Conservation (phyloP, 2,888 invertebrate genomes). For the Geophilus truncorum region DNA sequence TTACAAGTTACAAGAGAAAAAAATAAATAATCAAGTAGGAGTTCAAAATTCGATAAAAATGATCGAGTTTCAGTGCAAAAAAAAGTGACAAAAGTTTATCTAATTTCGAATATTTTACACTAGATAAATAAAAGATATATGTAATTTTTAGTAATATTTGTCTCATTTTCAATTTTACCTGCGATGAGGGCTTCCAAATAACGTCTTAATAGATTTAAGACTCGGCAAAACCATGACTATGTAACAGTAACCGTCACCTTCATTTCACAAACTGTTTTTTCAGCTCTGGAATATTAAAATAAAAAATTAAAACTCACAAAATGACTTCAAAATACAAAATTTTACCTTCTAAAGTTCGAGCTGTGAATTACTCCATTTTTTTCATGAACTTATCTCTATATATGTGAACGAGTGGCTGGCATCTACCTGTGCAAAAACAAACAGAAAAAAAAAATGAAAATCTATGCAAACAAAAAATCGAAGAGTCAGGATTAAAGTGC, state of each 20-base stretch:
- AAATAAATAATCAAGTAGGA: neutral
- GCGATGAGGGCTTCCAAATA: conserved; percentile 2
- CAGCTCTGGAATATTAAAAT: neutral
- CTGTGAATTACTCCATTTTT: neutral
- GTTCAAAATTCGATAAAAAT: neutral
- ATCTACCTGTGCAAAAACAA: neutral
- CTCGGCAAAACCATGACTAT: neutral
- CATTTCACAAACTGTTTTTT: neutral
- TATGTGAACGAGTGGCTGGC: neutral
- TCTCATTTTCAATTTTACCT: neutral
- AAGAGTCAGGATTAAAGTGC: too few species aligned
- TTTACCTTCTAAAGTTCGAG: too few species aligned
- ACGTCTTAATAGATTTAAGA: conserved; percentile 2
- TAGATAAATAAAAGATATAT: neutral
- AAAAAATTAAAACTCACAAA: neutral
- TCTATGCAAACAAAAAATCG: too few species aligned
- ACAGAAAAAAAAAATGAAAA: neutral
- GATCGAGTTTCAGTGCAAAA: too few species aligned
- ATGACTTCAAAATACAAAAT: too few species aligned
- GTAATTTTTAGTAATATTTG: neutral
- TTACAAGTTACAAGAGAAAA: neutral
- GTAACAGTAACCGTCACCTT: neutral
- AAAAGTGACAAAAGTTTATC: too few species aligned
- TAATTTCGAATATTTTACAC: neutral
- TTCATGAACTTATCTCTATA: too few species aligned